Evolutionary conservation across 2,888 invertebrate genomes (phyloP), one percentile per base, ranked within the genome.

Genomic region (Chalcis sispes): DNA sequence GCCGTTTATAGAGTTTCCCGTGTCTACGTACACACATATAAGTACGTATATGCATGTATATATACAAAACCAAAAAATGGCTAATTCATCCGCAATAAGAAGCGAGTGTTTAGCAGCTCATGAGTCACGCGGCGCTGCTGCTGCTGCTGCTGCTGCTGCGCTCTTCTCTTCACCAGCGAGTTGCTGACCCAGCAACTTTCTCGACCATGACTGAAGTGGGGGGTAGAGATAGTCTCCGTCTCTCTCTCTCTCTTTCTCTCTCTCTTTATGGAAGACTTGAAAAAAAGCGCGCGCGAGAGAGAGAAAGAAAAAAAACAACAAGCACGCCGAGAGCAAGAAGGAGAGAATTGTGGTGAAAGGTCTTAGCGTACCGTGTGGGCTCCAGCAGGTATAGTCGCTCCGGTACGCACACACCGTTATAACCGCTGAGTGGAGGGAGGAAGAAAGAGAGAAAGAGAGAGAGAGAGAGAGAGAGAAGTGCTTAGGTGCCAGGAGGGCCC

Each of bases 141-240:
- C 65, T 42, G 29, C 54, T 42, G 48, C 69, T 32, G 25, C 48
- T 50, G 48, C 66, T 48, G 62, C 70, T 64, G 54, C 75, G 78
- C 71, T n/a, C n/a, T n/a, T n/a, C n/a, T n/a, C n/a, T n/a, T n/a
- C n/a, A n/a, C n/a, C n/a, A n/a, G n/a, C n/a, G n/a, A n/a, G n/a
- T n/a, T n/a, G n/a, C 78, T 78, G 78, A 78, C 78, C 78, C 78
- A 77, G 76, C 78, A 78, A 78, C 78, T 78, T 78, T 78, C 78
- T 78, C 78, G 78, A 72, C 59, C 74, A 77, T 74, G 76, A 76
- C 76, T 71, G 3, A 20, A 23, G 42, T n/a, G 73, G 69, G 52
- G 67, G 36, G 27, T n/a, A n/a, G n/a, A n/a, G n/a, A n/a, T n/a
- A n/a, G n/a, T n/a, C n/a, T n/a, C n/a, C n/a, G 36, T 36, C 36